Percentiles rank a stretch among this genome's conserved stretches.
Evolutionary conservation across 2,888 invertebrate species (phyloP).

Genomic region (Rhorus exstirpatorius): DNA sequence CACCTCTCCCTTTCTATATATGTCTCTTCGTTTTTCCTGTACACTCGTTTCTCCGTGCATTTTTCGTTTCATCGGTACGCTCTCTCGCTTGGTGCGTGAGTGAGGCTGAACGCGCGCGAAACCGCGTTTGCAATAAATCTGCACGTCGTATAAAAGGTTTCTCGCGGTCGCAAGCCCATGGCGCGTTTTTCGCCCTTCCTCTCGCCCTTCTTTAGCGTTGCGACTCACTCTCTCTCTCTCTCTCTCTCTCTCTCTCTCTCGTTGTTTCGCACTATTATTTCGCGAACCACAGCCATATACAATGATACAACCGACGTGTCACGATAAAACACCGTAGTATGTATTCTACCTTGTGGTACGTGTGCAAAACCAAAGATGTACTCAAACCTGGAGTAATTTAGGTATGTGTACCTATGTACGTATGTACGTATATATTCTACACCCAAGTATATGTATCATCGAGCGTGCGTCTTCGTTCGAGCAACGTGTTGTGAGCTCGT

Average conservation of each 20-base stretch:
- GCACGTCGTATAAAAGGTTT: constrained; percentile 72
- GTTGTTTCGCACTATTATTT: constrained; percentile 78
- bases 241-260: constrained; percentile 47
- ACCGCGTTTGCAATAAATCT: constrained; percentile 79
- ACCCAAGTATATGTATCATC: constrained; percentile 19
- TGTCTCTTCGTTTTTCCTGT: constrained; percentile 62
- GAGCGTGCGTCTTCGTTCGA: constrained; percentile 66
- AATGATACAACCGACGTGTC: constrained; percentile 74
- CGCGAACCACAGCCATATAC: constrained; percentile 72
- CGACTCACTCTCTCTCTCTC: not conserved
- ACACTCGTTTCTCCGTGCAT: constrained; percentile 66
- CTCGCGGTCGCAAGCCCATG: constrained; percentile 67
- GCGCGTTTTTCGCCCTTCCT: constrained; percentile 52
- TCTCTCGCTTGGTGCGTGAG: constrained; percentile 12
- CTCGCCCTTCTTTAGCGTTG: constrained; percentile 46
- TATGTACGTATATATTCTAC: too few relatives aligned
- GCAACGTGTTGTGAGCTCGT: constrained; percentile 69
- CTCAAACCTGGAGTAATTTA: constrained; percentile 36
- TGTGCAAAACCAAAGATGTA: constrained; percentile 49
- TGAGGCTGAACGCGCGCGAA: constrained; percentile 46
- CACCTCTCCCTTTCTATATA: constrained; percentile 15
- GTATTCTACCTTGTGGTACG: constrained; percentile 66
- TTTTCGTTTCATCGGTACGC: constrained; percentile 47
- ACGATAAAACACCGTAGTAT: constrained; percentile 76
- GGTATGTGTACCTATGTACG: constrained; percentile 41